Conservation (phyloP, 1,140 invertebrate genomes). For the Parapsyche elsis region DNA sequence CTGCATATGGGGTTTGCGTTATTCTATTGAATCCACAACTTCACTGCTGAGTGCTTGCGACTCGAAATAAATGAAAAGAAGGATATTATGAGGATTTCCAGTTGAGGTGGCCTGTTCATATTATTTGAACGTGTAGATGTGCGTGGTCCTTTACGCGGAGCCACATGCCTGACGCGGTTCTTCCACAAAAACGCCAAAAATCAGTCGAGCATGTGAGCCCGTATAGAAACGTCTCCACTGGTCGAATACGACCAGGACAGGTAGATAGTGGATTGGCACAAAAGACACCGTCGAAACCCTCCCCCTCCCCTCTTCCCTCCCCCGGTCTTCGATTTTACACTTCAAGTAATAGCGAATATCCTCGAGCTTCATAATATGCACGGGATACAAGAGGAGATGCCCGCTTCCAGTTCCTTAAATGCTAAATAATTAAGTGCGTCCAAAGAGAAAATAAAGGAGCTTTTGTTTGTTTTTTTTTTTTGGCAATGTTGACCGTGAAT, state of each 20-base stretch:
- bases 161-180: conserved; percentile 31
- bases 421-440: not conserved
- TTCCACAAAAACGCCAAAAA: conserved; percentile 32
- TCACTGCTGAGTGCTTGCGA: too few species aligned
- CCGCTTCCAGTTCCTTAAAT: not conserved
- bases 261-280: not conserved
- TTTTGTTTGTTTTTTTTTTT: not conserved
- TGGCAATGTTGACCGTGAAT: not conserved
- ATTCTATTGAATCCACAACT: too few species aligned
- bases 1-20: too few species aligned
- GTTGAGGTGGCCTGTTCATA: not conserved
- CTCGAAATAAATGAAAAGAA: too few species aligned
- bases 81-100: not conserved
- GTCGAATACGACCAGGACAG: conserved; percentile 10
- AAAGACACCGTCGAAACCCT: not conserved
- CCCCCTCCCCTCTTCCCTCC: too few species aligned
- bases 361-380: too few species aligned
- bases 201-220: conserved; percentile 12
- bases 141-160: conserved; percentile 25
- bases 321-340: too few species aligned
- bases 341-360: too few species aligned
- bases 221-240: conserved; percentile 19
- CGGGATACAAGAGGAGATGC: too few species aligned
- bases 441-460: not conserved
- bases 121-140: not conserved